Evolutionary conservation across 1,140 invertebrate species (phyloP), one percentile per base, ranked within the genome.

Genomic region (Patella vulgata): DNA sequence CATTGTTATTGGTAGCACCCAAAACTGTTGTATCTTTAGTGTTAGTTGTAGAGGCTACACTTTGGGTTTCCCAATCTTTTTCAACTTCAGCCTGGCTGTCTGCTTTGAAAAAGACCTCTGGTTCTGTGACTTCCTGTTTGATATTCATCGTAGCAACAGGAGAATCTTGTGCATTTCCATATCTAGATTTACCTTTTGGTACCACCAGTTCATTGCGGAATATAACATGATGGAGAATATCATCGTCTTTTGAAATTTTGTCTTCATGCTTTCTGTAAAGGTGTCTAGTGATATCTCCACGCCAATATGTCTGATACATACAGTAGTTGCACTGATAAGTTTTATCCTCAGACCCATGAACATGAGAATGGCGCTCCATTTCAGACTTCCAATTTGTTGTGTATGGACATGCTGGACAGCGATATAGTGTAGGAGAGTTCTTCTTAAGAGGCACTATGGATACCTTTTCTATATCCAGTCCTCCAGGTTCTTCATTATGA

Each of bases 221-320:
- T 40, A 51, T 33, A 31, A 40, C 40, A 33, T 51, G 44, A 21
- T 60, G 40, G 39, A 36, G 14, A 3, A 68, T 33, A 17, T 63
- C 60, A 2, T 42, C 48, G 12, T 68, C 74, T 30, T 66, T 64
- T 0, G 52, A 51, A 47, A 79, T 70, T 8, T 72, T 52, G 23
- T 63, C 66, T 25, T 71, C 68, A 75, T 86, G 85, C 70, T 85
- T 75, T 30, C 82, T 81, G 55, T 83, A 79, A 44, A 86, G 66
- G 56, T 86, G 85, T 8, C 83, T 69, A 28, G 82, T 77, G 21
- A 87, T 80, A 43, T 86, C 85, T 5, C 83, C 84, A 63, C 85
- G 86, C 82, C 86, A 85, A 55, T 79, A 73, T 0, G 81, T 79
- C 36, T 80, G 75, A 60, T 84, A 85, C 3, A 73, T 60, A 66